Evolutionary conservation across 2,797 vertebrate species (phyloP), one percentile per base, ranked within the genome.

Genomic region (Melanotaenia pygmaea): DNA sequence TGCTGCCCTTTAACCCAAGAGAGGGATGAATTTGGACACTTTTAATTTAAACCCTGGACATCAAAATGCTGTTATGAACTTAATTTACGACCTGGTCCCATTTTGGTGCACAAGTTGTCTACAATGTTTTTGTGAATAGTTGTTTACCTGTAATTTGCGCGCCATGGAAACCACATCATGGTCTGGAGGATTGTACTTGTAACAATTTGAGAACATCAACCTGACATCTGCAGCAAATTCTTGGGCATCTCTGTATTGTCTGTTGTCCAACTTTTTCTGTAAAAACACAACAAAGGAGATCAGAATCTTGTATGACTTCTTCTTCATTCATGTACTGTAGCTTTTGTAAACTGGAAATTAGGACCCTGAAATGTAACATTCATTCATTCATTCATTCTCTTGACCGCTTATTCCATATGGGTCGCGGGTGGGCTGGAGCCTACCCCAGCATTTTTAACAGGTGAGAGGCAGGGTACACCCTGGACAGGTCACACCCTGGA

Each of bases 151-250:
- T 69, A 98, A 87, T 77, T 97, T 98, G 40, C 96, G 93, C 0
- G 97, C 97, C 97, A 98, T 98, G 77, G 88, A 91, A 58, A 98
- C 97, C 75, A 98, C 96, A 67, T 98, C 97, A 5, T 98, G 97
- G 86, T 98, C 96, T 0, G 97, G 96, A 1, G 97, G 97, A 81
- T 98, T 98, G 89, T 98, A 98, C 72, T 98, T 98, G 88, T 98
- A 98, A 92, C 97, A 98, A 88, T 98, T 98, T 74, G 97, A 98
- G 89, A 98, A 98, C 97, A 98, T 98, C 91, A 98, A 90, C 80
- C 97, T 93, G 32, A 98, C 95, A 8, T 98, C 97, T 1, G 96
- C 95, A 5, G 96, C 96, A 75, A 97, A 97, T 67, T 97, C 96
- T 91, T 96, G 96, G 80, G 96, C 94, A 0, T 97, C 96, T 51